Evolutionary conservation across 2,797 vertebrate species (phyloP).

Genomic region (Sebastes oblongus): DNA sequence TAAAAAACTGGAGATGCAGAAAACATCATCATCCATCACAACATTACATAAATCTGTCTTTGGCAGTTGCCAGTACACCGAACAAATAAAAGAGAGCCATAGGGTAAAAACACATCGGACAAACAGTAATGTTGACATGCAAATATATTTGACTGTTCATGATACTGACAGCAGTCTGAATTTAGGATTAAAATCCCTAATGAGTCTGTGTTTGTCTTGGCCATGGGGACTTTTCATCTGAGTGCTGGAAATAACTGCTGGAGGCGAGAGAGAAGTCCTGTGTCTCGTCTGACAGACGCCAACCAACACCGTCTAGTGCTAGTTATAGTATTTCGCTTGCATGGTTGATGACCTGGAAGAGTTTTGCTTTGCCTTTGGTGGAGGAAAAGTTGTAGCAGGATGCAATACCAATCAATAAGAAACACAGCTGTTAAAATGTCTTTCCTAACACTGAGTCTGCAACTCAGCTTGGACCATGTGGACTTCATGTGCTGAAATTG

Average conservation of each 20-base stretch:
- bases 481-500: neutral
- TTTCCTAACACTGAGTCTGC: neutral
- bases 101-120: neutral
- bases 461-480: neutral
- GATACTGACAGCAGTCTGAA: neutral
- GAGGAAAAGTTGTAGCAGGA: neutral
- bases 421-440: neutral
- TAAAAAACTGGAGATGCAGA: neutral
- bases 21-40: neutral
- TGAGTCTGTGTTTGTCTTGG: constrained; percentile 7
- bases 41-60: neutral
- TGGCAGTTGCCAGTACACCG: neutral
- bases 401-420: neutral
- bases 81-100: neutral
- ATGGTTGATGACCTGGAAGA: neutral
- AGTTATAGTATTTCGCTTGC: neutral
- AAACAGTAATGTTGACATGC: neutral
- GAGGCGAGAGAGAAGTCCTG: neutral
- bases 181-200: neutral
- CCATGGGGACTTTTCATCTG: neutral
- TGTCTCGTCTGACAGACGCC: neutral
- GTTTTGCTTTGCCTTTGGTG: neutral
- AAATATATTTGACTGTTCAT: neutral
- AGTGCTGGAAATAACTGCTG: constrained; percentile 7
- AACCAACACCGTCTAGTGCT: neutral